Evolutionary conservation across 2,113 vertebrate genomes (phyloP), one percentile per base, ranked within the genome.

Genomic region (Malurus cyaneus): DNA sequence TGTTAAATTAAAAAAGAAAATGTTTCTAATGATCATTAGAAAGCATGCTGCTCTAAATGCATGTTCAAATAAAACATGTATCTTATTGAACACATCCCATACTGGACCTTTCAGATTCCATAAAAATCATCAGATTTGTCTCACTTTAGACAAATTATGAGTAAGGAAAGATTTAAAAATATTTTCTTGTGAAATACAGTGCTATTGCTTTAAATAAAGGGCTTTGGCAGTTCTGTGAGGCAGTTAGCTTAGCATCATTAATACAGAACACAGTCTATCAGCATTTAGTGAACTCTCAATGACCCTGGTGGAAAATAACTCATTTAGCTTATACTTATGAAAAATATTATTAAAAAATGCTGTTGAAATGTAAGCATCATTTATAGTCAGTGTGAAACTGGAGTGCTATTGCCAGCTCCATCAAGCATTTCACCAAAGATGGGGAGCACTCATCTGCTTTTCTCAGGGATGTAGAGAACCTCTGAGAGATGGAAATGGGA

Each of bases 41-140:
- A 39, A 11, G 92, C 94, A 79, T 32, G 21, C 39, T 57, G 81
- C 57, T 89, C 56, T 93, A 85, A 90, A 94, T 65, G 53, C 59
- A 86, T 96, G 92, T 94, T 94, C 81, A 97, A 98, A 97, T 91
- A 90, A 94, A 97, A 82, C 42, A 57, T 26, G 41, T 11, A 70
- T 92, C 59, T 76, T 93, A 74, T 15, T 86, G 95, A 97, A 89
- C 78, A 93, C 61, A 95, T 91, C 82, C 83, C 78, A 89, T 71
- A 50, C 92, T 36, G 67, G 85, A 71, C 66, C 82, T 86, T 96
- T 81, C 87, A 94, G 84, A 91, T 96, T 94, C 91, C 80, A 79
- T 87, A 97, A 94, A 97, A 98, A 97, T 97, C 96, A 97, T 97
- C 96, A 95, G 93, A 92, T 83, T 82, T 92, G 89, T 84, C 86